These are phyloP conservation scores for Nibea albiflora DNA, from an alignment of 2,113 vertebrate genomes.

Conservation along the genomic window DNA sequence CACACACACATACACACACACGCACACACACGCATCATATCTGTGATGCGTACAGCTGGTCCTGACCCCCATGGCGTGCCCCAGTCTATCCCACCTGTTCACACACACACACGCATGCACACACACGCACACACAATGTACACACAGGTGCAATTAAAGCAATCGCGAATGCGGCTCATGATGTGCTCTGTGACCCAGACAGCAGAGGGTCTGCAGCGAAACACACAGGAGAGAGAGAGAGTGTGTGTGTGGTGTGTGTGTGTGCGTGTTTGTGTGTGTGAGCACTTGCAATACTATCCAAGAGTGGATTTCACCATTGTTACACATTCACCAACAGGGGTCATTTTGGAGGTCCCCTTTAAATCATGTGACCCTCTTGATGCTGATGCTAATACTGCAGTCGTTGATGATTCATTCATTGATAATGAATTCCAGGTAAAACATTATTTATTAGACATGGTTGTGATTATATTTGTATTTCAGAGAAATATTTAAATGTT, in stretches of 20 bases:
- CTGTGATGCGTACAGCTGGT: constrained; percentile 69
- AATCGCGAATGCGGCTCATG: constrained; percentile 76
- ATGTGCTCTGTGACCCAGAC: constrained; percentile 80
- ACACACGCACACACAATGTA: constrained; percentile 24
- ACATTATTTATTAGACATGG: no score
- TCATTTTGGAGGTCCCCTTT: no score
- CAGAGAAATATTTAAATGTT: no score
- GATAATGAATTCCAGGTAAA: no score
- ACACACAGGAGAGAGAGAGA: constrained; percentile 41
- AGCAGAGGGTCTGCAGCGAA: constrained; percentile 72
- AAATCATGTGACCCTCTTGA: no score
- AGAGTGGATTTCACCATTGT: no score
- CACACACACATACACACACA: constrained; percentile 34
- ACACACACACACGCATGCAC: constrained; percentile 27
- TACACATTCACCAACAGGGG: no score
- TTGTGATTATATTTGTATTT: no score
- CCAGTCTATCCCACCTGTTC: constrained; percentile 76
- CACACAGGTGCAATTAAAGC: constrained; percentile 75
- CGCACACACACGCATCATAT: constrained; percentile 55
- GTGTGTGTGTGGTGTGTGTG: background rate
- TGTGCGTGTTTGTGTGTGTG: constrained; percentile 5
- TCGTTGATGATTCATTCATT: no score
- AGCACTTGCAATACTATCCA: no score
- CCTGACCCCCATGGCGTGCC: constrained; percentile 73
- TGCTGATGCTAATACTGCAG: no score